Base-by-base conservation (phyloP, 1,140 invertebrate genomes). In the Mya arenaria region DNA sequence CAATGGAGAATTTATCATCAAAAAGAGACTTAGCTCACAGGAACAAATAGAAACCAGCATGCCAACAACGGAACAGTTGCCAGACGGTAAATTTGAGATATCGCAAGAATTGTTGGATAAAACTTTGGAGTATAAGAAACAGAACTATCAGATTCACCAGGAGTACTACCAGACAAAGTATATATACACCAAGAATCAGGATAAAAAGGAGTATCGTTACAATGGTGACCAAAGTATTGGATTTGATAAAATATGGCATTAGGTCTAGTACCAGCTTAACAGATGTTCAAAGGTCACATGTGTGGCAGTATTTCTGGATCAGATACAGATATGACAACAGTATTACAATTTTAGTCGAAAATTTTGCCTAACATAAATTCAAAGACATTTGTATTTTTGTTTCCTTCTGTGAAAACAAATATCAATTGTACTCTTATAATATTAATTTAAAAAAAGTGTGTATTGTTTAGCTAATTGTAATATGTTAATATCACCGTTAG, bases 1-100 rank as follows among this genome's bases (percentile, higher is more conserved):
- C 87, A 96, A 96, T 92, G 97, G 97, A 0, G 95, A 96, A 87
- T 95, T 97, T 75, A 84, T 95, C 23, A 94, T 97, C 0, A 85
- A 75, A 23, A 85, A 87, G 41, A 75, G 75, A 41, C 44, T 88
- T 4, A 28, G 28, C 25, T 0, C 44, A 36, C 10, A n/a, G n/a
- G 23, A 55, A 15, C 39, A 71, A 32, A 48, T 94, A 15, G 93
- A 95, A 30, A 87, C 94, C 19, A 95, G 95, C 87, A 89, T 94
- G 19, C 10, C 32, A 52, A 15, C 83, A 4, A 58, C 69, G 4
- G 72, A 75, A 37, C 71, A 81, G 36, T 4, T 93, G 36, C 92
- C 95, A 8, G 69, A 65, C 87, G 90, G 93, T 10, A 95, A 94
- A 44, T 95, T 94, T 84, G 63, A 84, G 25, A 93, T 97, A 87